Evolutionary conservation across 2,113 vertebrate species (phyloP).

Genomic region (Sturnira hondurensis): DNA sequence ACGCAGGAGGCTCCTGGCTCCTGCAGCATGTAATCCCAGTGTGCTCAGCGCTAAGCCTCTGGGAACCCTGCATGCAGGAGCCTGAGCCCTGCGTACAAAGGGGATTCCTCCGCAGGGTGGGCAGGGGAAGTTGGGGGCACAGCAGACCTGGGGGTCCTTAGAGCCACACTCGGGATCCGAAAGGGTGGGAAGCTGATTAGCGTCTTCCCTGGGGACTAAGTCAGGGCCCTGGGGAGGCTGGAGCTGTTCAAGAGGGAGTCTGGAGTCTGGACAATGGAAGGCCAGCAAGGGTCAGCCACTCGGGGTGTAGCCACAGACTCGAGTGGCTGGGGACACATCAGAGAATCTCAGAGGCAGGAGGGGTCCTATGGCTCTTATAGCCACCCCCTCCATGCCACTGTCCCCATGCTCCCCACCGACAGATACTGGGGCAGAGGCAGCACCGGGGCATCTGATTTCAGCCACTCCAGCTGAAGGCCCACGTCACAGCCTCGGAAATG

Average conservation of each 20-base stretch:
- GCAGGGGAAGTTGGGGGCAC: no score
- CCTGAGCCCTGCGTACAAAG: background rate
- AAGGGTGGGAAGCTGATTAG: background rate
- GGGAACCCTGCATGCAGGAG: background rate
- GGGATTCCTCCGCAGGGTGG: background rate
- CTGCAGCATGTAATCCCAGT: background rate
- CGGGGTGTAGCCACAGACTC: background rate
- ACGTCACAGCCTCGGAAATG: background rate
- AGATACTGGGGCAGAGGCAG: background rate
- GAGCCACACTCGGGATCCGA: background rate
- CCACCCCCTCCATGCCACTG: background rate
- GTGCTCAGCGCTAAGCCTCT: background rate
- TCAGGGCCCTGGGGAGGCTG: background rate
- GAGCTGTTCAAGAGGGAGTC: background rate
- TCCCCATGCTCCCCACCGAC: background rate
- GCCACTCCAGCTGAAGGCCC: background rate
- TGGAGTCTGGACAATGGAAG: background rate
- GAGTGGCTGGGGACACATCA: background rate
- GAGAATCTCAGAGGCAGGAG: background rate
- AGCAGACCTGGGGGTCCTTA: background rate
- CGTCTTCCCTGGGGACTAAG: background rate
- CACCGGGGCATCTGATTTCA: rapidly evolving
- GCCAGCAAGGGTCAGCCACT: background rate
- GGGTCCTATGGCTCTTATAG: background rate
- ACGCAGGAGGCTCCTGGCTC: background rate